Evolutionary conservation across 2,888 invertebrate genomes (phyloP).

Genomic region (Seira musarum): DNA sequence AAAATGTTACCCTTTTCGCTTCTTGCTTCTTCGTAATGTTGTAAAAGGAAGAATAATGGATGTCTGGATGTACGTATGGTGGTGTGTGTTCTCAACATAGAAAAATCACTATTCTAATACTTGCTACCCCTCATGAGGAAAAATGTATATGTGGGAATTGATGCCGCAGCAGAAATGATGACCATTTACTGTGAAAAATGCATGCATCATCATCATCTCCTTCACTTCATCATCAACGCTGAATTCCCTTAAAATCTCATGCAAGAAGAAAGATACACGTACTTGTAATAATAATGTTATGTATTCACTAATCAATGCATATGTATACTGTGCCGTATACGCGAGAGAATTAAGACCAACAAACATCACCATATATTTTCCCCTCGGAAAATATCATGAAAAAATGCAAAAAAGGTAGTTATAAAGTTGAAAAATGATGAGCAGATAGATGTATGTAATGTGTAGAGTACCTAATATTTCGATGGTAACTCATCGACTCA

Average conservation of each 20-base stretch:
- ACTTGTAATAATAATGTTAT: too few relatives aligned
- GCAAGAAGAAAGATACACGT: too few relatives aligned
- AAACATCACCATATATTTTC: neutral
- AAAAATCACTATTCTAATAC: too few relatives aligned
- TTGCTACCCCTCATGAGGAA: neutral
- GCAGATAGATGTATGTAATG: too few relatives aligned
- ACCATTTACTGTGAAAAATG: slow-evolving; percentile 34
- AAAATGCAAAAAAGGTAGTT: neutral
- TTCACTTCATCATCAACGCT: neutral
- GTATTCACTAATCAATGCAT: neutral
- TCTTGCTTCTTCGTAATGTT: neutral
- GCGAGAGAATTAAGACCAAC: too few relatives aligned
- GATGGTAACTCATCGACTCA: neutral
- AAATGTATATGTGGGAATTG: slow-evolving; percentile 3
- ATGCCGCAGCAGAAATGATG: slow-evolving; percentile 25
- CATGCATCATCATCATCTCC: slow-evolving; percentile 33
- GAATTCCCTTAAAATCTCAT: too few relatives aligned
- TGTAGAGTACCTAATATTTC: neutral
- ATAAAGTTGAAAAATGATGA: neutral
- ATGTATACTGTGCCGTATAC: too few relatives aligned
- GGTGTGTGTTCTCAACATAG: neutral
- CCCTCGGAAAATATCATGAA: neutral
- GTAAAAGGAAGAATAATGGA: too few relatives aligned
- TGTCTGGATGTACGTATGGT: too few relatives aligned
- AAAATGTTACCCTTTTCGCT: neutral